Conservation (phyloP, 2,113 vertebrate genomes). For the Clarias gariepinus region DNA sequence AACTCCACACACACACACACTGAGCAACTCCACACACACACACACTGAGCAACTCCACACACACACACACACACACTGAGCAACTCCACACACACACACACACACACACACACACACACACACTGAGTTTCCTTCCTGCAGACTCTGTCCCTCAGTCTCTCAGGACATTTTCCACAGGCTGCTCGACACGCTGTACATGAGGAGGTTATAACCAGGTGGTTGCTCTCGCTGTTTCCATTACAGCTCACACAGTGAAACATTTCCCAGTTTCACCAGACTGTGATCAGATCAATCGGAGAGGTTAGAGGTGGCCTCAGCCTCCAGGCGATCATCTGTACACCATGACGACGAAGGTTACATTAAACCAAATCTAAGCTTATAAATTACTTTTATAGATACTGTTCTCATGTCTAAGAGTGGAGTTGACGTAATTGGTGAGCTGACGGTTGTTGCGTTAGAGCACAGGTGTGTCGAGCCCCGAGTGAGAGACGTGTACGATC, state of each 20-base stretch:
- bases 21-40: no score
- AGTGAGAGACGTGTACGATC: no score
- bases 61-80: no score
- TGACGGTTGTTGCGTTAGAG: no score
- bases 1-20: no score
- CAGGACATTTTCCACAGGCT: not conserved
- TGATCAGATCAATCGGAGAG: not conserved
- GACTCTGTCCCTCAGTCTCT: not conserved
- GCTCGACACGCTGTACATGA: not conserved
- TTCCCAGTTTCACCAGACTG: not conserved
- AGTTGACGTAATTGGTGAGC: not conserved
- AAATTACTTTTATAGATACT: not conserved
- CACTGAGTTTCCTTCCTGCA: slow-evolving; percentile 7
- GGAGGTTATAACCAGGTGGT: not conserved
- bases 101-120: no score
- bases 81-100: no score
- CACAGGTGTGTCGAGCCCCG: no score
- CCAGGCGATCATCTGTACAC: not conserved
- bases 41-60: no score
- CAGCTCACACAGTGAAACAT: not conserved
- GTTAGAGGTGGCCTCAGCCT: not conserved
- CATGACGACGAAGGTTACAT: not conserved
- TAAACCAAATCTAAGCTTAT: not conserved
- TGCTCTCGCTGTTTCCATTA: not conserved
- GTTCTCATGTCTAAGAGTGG: not conserved